These are phyloP conservation scores for Acronicta leporina DNA, from an alignment of 2,888 invertebrate species.

Conservation along the genomic window DNA sequence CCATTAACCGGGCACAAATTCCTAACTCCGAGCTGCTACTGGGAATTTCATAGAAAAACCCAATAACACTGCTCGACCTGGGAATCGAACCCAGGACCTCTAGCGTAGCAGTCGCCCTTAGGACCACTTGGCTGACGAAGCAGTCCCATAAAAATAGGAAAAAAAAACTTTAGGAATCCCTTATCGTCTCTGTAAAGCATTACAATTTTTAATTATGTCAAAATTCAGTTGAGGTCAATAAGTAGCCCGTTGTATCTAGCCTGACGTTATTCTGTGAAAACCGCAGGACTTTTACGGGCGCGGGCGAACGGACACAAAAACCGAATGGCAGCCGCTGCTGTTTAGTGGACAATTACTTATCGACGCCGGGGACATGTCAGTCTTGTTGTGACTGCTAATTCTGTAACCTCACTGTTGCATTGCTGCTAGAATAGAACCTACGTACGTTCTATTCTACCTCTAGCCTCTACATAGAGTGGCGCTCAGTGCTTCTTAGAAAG, in stretches of 20 bases:
- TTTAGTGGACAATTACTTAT: slow-evolving; percentile 79
- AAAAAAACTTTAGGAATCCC: too few relatives aligned
- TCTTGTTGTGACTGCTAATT: slow-evolving; percentile 43
- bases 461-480: slow-evolving; percentile 3
- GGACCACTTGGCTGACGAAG: too few relatives aligned
- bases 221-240: background rate
- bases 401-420: slow-evolving; percentile 17
- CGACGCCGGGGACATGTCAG: slow-evolving; percentile 66
- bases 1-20: too few relatives aligned
- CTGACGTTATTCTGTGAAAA: slow-evolving; percentile 41
- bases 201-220: background rate
- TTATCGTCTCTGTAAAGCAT: too few relatives aligned
- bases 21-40: too few relatives aligned
- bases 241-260: slow-evolving; percentile 14
- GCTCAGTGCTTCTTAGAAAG: too few relatives aligned
- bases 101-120: too few relatives aligned
- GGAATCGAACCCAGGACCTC: too few relatives aligned
- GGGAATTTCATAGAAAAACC: too few relatives aligned
- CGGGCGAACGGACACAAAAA: slow-evolving; percentile 63
- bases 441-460: background rate
- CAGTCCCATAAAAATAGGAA: too few relatives aligned
- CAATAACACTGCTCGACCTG: too few relatives aligned
- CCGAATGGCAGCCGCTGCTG: slow-evolving; percentile 56
- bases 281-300: slow-evolving; percentile 61
- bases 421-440: too few relatives aligned